Conservation (phyloP, 2,888 invertebrate species). For the Brenthis ino region DNA sequence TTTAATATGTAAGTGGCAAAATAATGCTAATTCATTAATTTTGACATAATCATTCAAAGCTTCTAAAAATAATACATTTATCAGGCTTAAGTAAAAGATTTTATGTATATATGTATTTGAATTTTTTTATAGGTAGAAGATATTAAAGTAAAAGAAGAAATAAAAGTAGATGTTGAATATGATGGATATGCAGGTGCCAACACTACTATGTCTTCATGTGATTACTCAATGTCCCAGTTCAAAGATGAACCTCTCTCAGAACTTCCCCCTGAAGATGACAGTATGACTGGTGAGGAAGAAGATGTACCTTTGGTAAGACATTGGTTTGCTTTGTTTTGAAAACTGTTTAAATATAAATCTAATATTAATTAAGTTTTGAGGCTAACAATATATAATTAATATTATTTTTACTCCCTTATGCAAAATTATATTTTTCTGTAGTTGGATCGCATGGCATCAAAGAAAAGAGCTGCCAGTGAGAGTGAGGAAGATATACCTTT, state of each 20-base stretch:
- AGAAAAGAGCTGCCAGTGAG: constrained; percentile 74
- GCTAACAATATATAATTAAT: neutral
- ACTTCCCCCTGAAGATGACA: constrained; percentile 78
- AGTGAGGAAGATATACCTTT: constrained; percentile 89
- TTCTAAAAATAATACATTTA: neutral
- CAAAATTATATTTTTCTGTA: constrained; percentile 36
- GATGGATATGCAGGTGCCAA: constrained; percentile 68
- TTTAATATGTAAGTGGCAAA: too few relatives aligned
- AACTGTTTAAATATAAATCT: neutral
- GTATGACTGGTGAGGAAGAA: constrained; percentile 79
- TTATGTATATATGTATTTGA: neutral
- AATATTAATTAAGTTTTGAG: neutral
- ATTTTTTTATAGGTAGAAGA: constrained; percentile 56
- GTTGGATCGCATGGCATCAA: constrained; percentile 58
- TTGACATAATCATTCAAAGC: too few relatives aligned
- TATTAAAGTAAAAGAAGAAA: constrained; percentile 66
- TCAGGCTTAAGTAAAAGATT: neutral
- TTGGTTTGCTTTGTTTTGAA: neutral
- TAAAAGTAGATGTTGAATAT: constrained; percentile 40
- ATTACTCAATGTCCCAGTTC: constrained; percentile 87
- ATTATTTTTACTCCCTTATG: neutral
- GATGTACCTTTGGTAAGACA: constrained; percentile 87
- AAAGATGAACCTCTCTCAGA: constrained; percentile 81
- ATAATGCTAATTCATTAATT: too few relatives aligned
- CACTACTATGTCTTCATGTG: constrained; percentile 86